phyloP scores from a whole-genome alignment of 2,113 vertebrate species.

The Heptranchias perlo region DNA sequence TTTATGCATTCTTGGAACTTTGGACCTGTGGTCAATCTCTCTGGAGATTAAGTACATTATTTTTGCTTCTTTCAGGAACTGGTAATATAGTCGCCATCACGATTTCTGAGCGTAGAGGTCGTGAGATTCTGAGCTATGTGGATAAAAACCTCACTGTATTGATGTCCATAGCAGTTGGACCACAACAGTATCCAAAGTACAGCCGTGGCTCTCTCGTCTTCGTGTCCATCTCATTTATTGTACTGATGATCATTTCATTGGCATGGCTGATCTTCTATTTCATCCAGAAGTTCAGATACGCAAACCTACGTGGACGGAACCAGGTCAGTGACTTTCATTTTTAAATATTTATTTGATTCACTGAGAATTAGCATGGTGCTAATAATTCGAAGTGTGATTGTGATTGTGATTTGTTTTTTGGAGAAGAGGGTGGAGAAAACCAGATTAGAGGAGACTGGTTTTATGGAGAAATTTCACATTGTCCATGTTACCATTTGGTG shows the following conservation, averaged over 20 bases:
- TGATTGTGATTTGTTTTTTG: background rate
- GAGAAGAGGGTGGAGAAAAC: background rate
- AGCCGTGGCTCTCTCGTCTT: constrained; percentile 90
- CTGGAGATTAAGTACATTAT: background rate
- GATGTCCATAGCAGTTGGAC: constrained; percentile 80
- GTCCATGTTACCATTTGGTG: background rate
- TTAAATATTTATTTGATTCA: background rate
- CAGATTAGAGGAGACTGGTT: background rate
- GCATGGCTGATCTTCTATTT: constrained; percentile 99
- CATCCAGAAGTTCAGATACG: constrained; percentile 95
- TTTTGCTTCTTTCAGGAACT: constrained; percentile 67
- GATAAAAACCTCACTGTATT: constrained; percentile 87
- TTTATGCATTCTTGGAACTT: background rate
- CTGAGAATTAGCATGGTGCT: background rate
- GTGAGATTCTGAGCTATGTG: constrained; percentile 84
- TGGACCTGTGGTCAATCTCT: background rate
- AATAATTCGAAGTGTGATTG: background rate
- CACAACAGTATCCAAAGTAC: constrained; percentile 71
- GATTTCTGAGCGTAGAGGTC: constrained; percentile 88
- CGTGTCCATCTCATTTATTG: constrained; percentile 96
- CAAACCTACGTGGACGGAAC: constrained; percentile 80
- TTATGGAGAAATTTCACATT: background rate
- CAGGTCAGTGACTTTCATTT: constrained; percentile 67
- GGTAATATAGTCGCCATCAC: constrained; percentile 93
- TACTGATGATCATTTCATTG: constrained; percentile 94